Conservation (phyloP, 2,888 invertebrate genomes). For the Epinotia ramella region DNA sequence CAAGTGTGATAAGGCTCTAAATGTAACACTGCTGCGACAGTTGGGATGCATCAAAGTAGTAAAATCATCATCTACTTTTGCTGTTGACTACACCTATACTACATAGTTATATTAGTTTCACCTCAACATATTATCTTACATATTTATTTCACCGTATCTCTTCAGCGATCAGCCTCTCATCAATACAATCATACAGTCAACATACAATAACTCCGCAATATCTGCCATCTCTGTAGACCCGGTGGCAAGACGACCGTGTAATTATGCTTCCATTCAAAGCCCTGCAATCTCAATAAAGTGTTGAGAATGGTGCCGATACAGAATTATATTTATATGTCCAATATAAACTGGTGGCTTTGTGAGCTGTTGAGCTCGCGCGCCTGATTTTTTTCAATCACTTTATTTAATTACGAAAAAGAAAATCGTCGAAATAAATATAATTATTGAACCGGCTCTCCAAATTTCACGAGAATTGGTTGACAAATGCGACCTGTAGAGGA, state of each 20-base stretch:
- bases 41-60: too few species aligned
- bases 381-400: too few species aligned
- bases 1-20: too few species aligned
- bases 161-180: conserved; percentile 36
- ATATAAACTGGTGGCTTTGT: background rate
- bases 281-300: conserved; percentile 76
- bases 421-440: too few species aligned
- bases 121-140: conserved; percentile 22
- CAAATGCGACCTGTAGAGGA: too few species aligned
- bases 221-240: conserved; percentile 69
- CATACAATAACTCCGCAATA: conserved; percentile 56
- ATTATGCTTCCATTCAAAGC: conserved; percentile 74
- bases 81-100: background rate
- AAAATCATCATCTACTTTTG: too few species aligned
- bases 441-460: too few species aligned
- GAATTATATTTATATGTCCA: background rate
- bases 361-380: too few species aligned
- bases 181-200: conserved; percentile 38
- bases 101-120: background rate
- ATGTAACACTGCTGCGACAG: too few species aligned
- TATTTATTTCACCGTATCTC: conserved; percentile 25
- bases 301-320: conserved; percentile 69
- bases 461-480: too few species aligned
- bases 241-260: conserved; percentile 70
- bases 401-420: too few species aligned